Conservation (phyloP, 2,797 vertebrate genomes). For the Fringilla coelebs region DNA sequence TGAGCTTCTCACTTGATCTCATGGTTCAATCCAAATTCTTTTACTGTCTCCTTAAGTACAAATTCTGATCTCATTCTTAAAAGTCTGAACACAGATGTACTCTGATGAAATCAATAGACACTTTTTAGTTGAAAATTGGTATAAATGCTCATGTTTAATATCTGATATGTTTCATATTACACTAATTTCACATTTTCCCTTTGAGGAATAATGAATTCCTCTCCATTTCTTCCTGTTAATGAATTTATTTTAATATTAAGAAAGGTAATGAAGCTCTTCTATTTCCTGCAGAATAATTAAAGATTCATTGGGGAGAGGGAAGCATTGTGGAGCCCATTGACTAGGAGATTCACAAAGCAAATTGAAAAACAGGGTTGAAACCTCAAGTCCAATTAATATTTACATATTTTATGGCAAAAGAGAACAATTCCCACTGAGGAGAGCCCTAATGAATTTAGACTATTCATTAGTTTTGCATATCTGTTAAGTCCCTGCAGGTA, state of each 20-base stretch:
- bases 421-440: neutral
- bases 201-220: neutral
- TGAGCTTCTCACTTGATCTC: neutral
- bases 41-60: neutral
- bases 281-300: conserved; percentile 30
- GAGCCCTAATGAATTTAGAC: neutral
- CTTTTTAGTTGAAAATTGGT: neutral
- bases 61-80: neutral
- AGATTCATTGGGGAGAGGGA: neutral
- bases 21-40: neutral
- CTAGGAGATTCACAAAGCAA: neutral
- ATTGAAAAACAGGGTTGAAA: neutral
- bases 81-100: neutral
- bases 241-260: conserved; percentile 5
- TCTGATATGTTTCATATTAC: neutral
- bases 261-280: neutral
- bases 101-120: neutral
- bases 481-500: neutral
- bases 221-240: neutral
- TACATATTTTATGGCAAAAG: neutral
- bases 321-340: neutral
- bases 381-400: conserved; percentile 22
- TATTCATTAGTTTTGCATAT: neutral
- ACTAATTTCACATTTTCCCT: neutral
- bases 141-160: neutral